These are phyloP conservation scores for Diphyllodes magnificus DNA, from an alignment of 2,113 vertebrate species.

Conservation along the genomic window DNA sequence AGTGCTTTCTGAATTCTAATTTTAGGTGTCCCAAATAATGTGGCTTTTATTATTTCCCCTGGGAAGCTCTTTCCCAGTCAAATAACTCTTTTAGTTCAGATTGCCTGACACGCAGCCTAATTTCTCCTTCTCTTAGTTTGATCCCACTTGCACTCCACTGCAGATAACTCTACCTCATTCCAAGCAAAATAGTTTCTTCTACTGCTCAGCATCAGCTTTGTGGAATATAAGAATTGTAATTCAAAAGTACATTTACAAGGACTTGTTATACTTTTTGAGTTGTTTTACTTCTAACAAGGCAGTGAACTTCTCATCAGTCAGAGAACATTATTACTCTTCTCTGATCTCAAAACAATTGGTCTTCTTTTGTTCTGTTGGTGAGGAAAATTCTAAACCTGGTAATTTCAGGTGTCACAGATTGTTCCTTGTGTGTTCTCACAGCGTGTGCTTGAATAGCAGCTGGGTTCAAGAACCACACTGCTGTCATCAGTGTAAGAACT, in stretches of 20 bases:
- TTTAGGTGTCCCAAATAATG: slow-evolving; percentile 57
- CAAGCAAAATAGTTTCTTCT: not conserved
- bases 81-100: not conserved
- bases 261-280: not conserved
- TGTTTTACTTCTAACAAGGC: not conserved
- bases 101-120: slow-evolving; percentile 25
- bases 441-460: not conserved
- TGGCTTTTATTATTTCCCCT: slow-evolving; percentile 28
- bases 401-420: slow-evolving; percentile 21
- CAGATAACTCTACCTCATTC: not conserved
- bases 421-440: not conserved
- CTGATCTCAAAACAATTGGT: not conserved
- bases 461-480: not conserved
- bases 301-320: not conserved
- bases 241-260: not conserved
- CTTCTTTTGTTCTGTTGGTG: not conserved
- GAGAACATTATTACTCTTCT: not conserved
- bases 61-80: slow-evolving; percentile 18
- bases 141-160: not conserved
- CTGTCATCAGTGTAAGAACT: not conserved
- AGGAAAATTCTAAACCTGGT: not conserved
- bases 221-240: not conserved
- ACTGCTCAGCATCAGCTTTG: not conserved
- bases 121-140: slow-evolving; percentile 13
- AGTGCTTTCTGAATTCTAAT: slow-evolving; percentile 25